phyloP scores from a whole-genome alignment of 2,888 invertebrate genomes.

The Eristalis pertinax region DNA sequence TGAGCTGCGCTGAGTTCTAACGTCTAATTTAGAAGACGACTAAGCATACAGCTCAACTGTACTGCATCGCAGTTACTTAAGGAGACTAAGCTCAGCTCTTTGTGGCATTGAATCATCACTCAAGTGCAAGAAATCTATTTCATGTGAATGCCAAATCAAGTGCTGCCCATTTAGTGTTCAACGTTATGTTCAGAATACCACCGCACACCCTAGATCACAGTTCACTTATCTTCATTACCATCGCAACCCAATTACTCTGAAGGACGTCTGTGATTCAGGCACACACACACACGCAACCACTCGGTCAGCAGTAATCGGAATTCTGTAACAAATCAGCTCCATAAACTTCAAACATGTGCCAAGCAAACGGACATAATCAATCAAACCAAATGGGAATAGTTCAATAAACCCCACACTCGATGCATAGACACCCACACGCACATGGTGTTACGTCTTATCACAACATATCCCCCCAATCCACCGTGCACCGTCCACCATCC shows the following conservation, averaged over 20 bases:
- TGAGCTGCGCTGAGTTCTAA: no score
- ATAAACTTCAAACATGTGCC: slow-evolving; percentile 22
- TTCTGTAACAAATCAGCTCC: not conserved
- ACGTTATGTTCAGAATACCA: no score
- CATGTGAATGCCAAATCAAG: no score
- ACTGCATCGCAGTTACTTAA: no score
- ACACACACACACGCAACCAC: not conserved
- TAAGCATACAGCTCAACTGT: no score
- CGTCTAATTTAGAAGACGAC: no score
- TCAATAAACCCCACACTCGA: slow-evolving; percentile 41
- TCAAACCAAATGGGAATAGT: slow-evolving; percentile 45
- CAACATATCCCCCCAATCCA: not conserved
- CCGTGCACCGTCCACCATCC: no score
- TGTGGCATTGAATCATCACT: no score
- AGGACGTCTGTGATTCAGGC: not conserved
- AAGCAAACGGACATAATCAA: slow-evolving; percentile 37
- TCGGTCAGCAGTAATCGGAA: not conserved
- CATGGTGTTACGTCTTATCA: slow-evolving; percentile 10
- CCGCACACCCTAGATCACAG: not conserved
- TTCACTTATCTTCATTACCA: not conserved
- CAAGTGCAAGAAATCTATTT: no score
- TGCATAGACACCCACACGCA: not conserved
- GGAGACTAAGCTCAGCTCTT: no score
- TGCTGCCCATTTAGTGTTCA: no score
- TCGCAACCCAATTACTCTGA: not conserved